Conservation (phyloP, 2,113 vertebrate species). For the Pandion haliaetus region DNA sequence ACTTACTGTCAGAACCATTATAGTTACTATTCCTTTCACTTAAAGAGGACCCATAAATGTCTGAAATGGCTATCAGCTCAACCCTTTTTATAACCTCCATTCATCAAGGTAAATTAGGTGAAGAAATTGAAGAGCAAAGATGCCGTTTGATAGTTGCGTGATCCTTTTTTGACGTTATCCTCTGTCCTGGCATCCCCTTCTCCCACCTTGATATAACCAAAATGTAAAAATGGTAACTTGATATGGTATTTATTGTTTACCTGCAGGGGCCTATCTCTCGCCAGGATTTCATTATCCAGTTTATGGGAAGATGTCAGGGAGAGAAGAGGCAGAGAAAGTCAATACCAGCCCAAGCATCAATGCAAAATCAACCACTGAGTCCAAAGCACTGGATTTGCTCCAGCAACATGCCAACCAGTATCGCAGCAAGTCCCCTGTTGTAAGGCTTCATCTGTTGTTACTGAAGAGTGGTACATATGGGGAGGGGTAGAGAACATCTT, state of each 20-base stretch:
- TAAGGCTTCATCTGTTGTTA: slow-evolving; percentile 72
- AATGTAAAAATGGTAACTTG: slow-evolving; percentile 36
- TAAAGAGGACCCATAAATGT: slow-evolving; percentile 67
- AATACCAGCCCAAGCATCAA: slow-evolving; percentile 83
- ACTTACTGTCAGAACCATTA: slow-evolving; percentile 73
- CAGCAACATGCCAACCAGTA: slow-evolving; percentile 92
- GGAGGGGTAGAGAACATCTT: not conserved
- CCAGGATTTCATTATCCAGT: slow-evolving; percentile 97
- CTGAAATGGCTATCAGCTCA: slow-evolving; percentile 66
- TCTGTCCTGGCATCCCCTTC: not conserved
- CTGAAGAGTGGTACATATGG: not conserved
- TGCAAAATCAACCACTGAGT: slow-evolving; percentile 84
- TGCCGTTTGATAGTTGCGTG: not conserved
- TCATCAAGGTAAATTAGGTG: slow-evolving; percentile 67
- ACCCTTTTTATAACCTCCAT: slow-evolving; percentile 64
- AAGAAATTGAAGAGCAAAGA: slow-evolving; percentile 35
- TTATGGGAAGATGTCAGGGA: slow-evolving; percentile 96
- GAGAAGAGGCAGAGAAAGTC: slow-evolving; percentile 92
- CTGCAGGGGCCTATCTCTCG: slow-evolving; percentile 81
- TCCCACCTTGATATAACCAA: slow-evolving; percentile 6
- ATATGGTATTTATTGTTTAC: slow-evolving; percentile 66
- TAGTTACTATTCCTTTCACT: slow-evolving; percentile 72
- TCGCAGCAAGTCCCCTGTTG: slow-evolving; percentile 91
- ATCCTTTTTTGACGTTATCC: slow-evolving; percentile 7
- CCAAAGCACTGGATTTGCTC: slow-evolving; percentile 90